phyloP scores from a whole-genome alignment of 2,888 invertebrate genomes.

The Agrochola circellaris region DNA sequence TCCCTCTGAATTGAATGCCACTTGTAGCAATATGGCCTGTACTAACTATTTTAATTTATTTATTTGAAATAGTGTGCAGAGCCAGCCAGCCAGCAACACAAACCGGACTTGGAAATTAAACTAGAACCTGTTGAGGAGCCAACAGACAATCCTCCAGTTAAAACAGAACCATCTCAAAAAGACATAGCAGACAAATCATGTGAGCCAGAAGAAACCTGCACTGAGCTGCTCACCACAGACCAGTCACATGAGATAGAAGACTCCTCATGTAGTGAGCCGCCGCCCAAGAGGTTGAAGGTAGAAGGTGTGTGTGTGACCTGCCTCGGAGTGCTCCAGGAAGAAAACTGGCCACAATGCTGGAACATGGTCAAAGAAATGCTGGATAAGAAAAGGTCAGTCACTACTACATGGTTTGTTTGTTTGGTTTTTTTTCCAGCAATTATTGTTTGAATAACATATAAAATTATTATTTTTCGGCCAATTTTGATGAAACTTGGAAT shows the following conservation, averaged over 20 bases:
- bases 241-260: slow-evolving; percentile 5
- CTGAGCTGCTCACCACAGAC: not conserved
- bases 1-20: not conserved
- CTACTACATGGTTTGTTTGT: not conserved
- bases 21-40: not conserved
- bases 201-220: not conserved
- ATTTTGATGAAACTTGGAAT: too few relatives aligned
- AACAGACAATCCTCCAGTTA: not conserved
- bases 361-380: slow-evolving; percentile 89
- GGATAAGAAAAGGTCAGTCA: slow-evolving; percentile 84
- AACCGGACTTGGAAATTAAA: slow-evolving; percentile 1
- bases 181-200: not conserved
- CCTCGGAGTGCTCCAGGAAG: slow-evolving; percentile 93
- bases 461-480: too few relatives aligned
- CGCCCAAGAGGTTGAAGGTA: slow-evolving; percentile 85
- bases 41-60: not conserved
- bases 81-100: not conserved
- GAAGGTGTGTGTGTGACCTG: slow-evolving; percentile 92
- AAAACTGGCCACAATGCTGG: slow-evolving; percentile 89
- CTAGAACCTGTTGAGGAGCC: not conserved
- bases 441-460: too few relatives aligned
- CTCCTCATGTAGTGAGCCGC: slow-evolving; percentile 51
- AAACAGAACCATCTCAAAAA: not conserved
- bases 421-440: too few relatives aligned
- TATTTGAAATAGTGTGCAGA: slow-evolving; percentile 14